Evolutionary conservation across 1,140 invertebrate genomes (phyloP), one percentile per base, ranked within the genome.

Genomic region (Elysia chlorotica): DNA sequence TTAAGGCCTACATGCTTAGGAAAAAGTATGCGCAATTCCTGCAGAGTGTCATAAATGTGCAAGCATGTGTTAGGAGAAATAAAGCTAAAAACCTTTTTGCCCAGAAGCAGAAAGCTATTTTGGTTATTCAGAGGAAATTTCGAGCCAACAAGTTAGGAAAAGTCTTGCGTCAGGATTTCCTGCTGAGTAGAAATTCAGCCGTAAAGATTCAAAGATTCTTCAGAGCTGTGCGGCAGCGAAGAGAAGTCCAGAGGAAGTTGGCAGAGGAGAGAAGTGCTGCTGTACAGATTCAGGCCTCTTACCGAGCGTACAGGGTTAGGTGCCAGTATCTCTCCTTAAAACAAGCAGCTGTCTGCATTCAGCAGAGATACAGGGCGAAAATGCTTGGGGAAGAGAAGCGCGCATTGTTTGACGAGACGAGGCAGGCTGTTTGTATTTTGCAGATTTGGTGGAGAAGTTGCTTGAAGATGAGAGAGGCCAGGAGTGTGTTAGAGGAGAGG

Each of bases 81-180:
- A 17, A 75, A 21, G 23, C 37, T n/a, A 70, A 65, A 57, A 77
- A 65, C 10, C 82, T 73, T 61, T 25, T 41, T 17, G 25, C 59
- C 6, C 23, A 76, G 35, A 78, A 61, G 61, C 37, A 74, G 25
- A 80, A 83, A 23, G 78, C 76, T 31, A 31, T n/a, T n/a, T n/a
- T 81, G 10, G 30, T 73, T 5, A 82, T 85, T 53, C 87, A 87
- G 76, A 78, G 63, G 54, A 62, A 37, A 0, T 76, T 75, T 61
- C 73, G 79, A 65, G 74, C 73, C 33, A 56, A 25, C 19, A n/a
- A 28, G 4, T 25, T 70, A 10, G 66, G 71, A n/a, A 30, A 28
- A 17, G 54, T 73, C 21, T 73, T 68, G 41, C 53, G 66, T 23
- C 33, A 61, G 30, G 71, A 65, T 10, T 82, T 80, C 59, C 59